These are phyloP conservation scores for Pitangus sulphuratus DNA, from an alignment of 2,797 vertebrate genomes.

Conservation along the genomic window DNA sequence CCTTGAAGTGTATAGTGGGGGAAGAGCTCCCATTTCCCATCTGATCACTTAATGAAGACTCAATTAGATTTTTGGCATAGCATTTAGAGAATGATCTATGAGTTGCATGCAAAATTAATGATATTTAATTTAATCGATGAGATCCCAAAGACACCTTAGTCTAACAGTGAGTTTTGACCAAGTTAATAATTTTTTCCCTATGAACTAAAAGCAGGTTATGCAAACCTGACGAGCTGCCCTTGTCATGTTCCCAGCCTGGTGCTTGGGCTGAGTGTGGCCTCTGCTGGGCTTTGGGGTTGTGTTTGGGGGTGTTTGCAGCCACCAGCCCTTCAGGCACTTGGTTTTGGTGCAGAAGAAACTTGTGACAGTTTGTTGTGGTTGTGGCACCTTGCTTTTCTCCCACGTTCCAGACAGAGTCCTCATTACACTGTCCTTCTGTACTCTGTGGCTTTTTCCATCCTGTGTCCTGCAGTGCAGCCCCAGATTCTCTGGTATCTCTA, in stretches of 20 bases:
- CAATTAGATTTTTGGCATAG: constrained; percentile 38
- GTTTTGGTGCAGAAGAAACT: background rate
- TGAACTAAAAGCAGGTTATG: background rate
- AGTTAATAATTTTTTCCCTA: background rate
- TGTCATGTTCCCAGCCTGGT: background rate
- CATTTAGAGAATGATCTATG: constrained; percentile 33
- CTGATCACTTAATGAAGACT: constrained; percentile 42
- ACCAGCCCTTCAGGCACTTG: background rate
- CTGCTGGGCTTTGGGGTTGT: background rate
- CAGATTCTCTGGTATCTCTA: background rate
- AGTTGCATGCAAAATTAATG: constrained; percentile 44
- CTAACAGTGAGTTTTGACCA: background rate
- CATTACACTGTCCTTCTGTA: background rate
- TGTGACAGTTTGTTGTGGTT: background rate
- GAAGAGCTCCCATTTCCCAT: constrained; percentile 18
- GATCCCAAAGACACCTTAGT: background rate
- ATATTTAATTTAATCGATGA: constrained; percentile 36
- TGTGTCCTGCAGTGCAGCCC: background rate
- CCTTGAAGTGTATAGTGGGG: background rate
- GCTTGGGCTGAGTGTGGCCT: fast-evolving
- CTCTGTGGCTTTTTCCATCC: background rate
- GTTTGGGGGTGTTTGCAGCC: background rate
- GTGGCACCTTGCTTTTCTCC: background rate
- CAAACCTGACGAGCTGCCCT: background rate
- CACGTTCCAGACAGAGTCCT: background rate